These are phyloP conservation scores for Phymanthus crucifer DNA, from an alignment of 92 coral and sea anemone species.

Conservation along the genomic window DNA sequence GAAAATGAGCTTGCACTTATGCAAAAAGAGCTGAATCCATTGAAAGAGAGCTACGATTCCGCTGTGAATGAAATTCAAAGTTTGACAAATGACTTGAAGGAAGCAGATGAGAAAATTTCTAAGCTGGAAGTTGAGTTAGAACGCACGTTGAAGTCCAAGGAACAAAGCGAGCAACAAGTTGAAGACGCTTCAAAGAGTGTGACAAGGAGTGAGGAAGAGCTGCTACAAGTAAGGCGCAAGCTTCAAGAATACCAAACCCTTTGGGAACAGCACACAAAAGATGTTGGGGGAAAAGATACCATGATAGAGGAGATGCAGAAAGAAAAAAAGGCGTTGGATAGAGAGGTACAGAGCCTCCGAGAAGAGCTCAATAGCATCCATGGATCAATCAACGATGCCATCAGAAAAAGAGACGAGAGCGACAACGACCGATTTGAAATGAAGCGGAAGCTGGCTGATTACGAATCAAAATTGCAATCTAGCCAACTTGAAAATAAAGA, in stretches of 20 bases:
- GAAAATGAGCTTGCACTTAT: constrained; percentile 74
- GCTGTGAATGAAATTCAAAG: constrained; percentile 70
- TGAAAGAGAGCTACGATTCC: constrained; percentile 68
- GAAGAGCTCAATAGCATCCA: constrained; percentile 84
- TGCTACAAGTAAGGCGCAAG: constrained; percentile 64
- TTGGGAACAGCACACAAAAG: constrained; percentile 85
- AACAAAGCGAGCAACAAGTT: constrained; percentile 59
- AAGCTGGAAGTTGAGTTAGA: constrained; percentile 65
- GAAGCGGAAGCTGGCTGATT: constrained; percentile 81
- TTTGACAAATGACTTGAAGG: constrained; percentile 53
- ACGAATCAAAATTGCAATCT: constrained; percentile 71
- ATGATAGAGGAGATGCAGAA: constrained; percentile 75
- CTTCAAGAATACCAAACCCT: constrained; percentile 84
- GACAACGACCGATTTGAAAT: constrained; percentile 80
- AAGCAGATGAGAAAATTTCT: constrained; percentile 57
- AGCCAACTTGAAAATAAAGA: constrained; percentile 85
- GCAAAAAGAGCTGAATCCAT: constrained; percentile 68
- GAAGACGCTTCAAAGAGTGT: constrained; percentile 56
- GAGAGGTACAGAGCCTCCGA: constrained; percentile 81
- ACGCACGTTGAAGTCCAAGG: constrained; percentile 56
- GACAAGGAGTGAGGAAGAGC: constrained; percentile 69
- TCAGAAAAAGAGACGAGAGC: constrained; percentile 81
- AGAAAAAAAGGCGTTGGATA: constrained; percentile 83
- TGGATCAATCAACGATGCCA: constrained; percentile 69
- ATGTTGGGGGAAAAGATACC: constrained; percentile 73